Conservation (phyloP, 2,888 invertebrate species). For the Venustoraphidia nigricollis region DNA sequence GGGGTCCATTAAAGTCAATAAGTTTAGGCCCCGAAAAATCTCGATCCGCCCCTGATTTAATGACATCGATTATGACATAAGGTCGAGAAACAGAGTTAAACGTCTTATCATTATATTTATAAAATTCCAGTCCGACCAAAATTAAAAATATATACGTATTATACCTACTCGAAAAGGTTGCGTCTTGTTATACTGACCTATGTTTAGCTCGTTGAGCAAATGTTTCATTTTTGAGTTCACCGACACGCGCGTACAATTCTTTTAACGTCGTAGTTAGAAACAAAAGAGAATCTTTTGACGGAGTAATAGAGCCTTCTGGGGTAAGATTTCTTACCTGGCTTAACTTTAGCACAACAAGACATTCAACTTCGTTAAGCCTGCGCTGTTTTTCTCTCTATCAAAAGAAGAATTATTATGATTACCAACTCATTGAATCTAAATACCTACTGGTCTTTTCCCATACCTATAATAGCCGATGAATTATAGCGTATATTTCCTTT, state of each 20-base stretch:
- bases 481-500: no score
- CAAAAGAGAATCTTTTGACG: constrained; percentile 34
- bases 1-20: no score
- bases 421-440: not conserved
- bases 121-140: no score
- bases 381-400: constrained; percentile 54
- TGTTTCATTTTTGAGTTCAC: constrained; percentile 49
- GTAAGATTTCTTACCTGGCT: constrained; percentile 47
- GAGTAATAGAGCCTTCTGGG: constrained; percentile 28
- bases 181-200: constrained; percentile 26
- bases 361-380: constrained; percentile 61
- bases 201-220: constrained; percentile 42
- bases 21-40: no score
- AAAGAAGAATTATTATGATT: constrained; percentile 11
- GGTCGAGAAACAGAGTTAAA: no score
- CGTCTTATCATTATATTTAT: no score
- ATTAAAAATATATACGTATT: no score
- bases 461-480: no score
- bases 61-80: no score
- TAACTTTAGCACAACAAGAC: constrained; percentile 49
- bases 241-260: constrained; percentile 42
- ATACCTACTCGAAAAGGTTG: no score
- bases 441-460: not conserved
- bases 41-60: no score
- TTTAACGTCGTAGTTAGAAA: constrained; percentile 44